Evolutionary conservation across 2,888 invertebrate genomes (phyloP).

Genomic region (Aphidius colemani): DNA sequence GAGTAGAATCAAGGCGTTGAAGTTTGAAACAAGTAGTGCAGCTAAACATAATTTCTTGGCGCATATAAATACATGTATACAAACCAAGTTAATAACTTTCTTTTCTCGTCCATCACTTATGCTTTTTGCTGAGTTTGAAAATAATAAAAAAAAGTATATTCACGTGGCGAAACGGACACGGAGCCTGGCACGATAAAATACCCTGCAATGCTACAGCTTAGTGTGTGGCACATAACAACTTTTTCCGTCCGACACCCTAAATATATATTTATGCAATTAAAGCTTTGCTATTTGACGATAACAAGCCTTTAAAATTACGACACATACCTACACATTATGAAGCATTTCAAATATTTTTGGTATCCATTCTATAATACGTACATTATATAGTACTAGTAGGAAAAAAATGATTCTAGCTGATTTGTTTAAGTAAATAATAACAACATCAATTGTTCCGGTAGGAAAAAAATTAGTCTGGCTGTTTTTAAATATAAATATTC

Average conservation of each 20-base stretch:
- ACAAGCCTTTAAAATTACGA: constrained; percentile 20
- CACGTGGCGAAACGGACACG: constrained; percentile 1
- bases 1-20: no score
- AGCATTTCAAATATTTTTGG: no score
- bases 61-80: neutral
- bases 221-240: no score
- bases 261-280: neutral
- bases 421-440: no score
- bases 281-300: neutral
- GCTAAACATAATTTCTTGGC: neutral
- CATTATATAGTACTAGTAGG: no score
- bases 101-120: constrained; percentile 51
- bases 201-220: neutral
- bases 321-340: no score
- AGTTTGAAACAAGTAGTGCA: neutral
- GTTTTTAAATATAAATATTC: no score
- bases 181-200: constrained; percentile 14
- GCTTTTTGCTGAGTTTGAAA: constrained; percentile 9
- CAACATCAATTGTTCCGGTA: no score
- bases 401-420: no score
- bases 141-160: constrained; percentile 5
- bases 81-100: constrained; percentile 27
- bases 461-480: no score
- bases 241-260: no score
- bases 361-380: no score